Percentiles rank a stretch among this genome's conserved stretches.
phyloP scores from a whole-genome alignment of 2,113 vertebrate genomes.

The Lepus americanus region DNA sequence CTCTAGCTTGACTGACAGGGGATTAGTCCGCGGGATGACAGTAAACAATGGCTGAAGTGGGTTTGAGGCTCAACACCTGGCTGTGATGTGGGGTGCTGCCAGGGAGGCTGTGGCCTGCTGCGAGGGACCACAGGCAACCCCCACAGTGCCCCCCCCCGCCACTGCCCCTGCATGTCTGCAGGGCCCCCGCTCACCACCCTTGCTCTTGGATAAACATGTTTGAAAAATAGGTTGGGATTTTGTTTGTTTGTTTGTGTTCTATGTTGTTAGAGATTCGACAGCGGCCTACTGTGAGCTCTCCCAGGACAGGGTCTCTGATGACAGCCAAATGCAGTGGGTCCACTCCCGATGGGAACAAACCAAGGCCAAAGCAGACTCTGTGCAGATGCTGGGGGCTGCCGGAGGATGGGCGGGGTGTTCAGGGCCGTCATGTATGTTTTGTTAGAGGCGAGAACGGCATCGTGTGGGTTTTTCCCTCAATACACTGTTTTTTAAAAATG shows the following conservation, averaged over 20 bases:
- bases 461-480: background rate
- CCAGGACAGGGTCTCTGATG: background rate
- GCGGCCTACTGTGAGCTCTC: background rate
- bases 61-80: conserved; percentile 88
- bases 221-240: conserved; percentile 13
- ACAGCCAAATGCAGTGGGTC: background rate
- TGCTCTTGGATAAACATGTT: conserved; percentile 51
- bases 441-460: background rate
- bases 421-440: background rate
- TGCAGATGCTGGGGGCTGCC: rapidly evolving
- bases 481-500: background rate
- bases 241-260: conserved; percentile 60
- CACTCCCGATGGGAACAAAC: too few relatives aligned
- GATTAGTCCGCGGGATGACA: conserved; percentile 87
- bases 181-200: background rate
- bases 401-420: rapidly evolving
- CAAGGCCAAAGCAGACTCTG: rapidly evolving
- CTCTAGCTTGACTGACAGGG: conserved; percentile 86
- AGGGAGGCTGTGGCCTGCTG: conserved; percentile 48
- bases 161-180: background rate
- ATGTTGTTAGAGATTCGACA: background rate
- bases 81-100: conserved; percentile 62
- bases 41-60: conserved; percentile 85
- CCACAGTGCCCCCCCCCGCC: background rate
- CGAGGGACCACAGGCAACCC: background rate